A percentile compares a stretch with the other conserved stretches of the same genome.
Conservation (phyloP, 2,113 vertebrate genomes). For the Myrmecophaga tridactyla region DNA sequence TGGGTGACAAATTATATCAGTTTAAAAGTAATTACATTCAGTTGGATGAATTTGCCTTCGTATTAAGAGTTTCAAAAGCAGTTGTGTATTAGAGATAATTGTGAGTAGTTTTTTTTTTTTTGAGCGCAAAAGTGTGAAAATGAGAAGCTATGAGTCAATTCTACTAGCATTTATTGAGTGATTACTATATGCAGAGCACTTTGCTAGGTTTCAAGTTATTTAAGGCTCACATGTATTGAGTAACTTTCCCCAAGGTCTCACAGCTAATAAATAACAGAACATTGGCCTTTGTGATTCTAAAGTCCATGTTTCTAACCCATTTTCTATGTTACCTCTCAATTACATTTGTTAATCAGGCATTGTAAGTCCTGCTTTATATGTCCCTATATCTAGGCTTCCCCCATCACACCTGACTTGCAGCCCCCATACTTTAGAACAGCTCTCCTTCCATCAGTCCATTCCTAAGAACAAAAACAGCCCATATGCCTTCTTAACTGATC, state of each 20-base stretch:
- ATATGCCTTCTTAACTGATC: neutral
- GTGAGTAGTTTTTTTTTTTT: neutral
- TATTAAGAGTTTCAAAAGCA: neutral
- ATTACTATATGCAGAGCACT: neutral
- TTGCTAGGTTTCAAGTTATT: neutral
- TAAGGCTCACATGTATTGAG: slow-evolving; percentile 1
- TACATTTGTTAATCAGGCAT: neutral
- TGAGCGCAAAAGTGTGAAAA: neutral
- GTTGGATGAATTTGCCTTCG: neutral
- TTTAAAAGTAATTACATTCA: neutral
- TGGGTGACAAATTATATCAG: neutral
- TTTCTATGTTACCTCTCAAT: neutral
- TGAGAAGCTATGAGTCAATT: neutral
- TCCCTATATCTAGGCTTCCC: neutral
- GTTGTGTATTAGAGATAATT: neutral
- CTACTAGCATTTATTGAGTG: neutral
- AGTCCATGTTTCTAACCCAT: neutral
- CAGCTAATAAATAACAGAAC: slow-evolving; percentile 15
- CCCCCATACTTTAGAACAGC: neutral
- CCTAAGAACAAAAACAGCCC: neutral
- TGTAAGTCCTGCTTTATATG: neutral
- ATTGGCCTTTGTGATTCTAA: neutral
- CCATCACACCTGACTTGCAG: neutral
- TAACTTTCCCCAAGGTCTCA: neutral
- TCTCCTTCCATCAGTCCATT: neutral